Conservation (phyloP, 2,888 invertebrate genomes). For the Thymelicus sylvestris region DNA sequence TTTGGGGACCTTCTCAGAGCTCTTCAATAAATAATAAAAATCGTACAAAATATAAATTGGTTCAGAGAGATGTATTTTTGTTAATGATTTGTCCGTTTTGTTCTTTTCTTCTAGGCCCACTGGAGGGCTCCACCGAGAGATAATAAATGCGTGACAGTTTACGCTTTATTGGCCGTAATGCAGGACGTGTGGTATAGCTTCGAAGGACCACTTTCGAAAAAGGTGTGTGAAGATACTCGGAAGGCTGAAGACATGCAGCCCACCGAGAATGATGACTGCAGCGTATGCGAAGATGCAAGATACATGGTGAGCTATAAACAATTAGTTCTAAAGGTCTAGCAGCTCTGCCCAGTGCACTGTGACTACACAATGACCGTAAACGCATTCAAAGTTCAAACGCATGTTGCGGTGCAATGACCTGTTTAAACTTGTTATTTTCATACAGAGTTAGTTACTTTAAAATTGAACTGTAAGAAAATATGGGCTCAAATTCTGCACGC, state of each 20-base stretch:
- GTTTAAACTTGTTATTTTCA: too few species aligned
- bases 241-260: slow-evolving; percentile 75
- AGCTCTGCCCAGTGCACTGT: background rate
- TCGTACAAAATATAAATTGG: too few species aligned
- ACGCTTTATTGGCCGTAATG: slow-evolving; percentile 69
- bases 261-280: slow-evolving; percentile 64
- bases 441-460: too few species aligned
- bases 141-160: slow-evolving; percentile 72
- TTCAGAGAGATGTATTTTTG: too few species aligned
- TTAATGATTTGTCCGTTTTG: too few species aligned
- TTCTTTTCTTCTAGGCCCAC: slow-evolving; percentile 52
- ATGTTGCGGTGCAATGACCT: too few species aligned
- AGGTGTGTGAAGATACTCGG: slow-evolving; percentile 69
- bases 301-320: slow-evolving; percentile 60
- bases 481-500: too few species aligned
- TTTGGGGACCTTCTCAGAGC: too few species aligned
- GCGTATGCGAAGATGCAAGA: slow-evolving; percentile 71
- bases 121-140: slow-evolving; percentile 73
- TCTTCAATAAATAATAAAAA: too few species aligned
- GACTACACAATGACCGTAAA: background rate
- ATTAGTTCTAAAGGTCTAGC: background rate
- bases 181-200: slow-evolving; percentile 73
- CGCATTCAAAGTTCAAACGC: too few species aligned
- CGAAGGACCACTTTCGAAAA: slow-evolving; percentile 66
- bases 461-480: too few species aligned